Evolutionary conservation across 2,888 invertebrate genomes (phyloP).

Genomic region (Agrilus mali): DNA sequence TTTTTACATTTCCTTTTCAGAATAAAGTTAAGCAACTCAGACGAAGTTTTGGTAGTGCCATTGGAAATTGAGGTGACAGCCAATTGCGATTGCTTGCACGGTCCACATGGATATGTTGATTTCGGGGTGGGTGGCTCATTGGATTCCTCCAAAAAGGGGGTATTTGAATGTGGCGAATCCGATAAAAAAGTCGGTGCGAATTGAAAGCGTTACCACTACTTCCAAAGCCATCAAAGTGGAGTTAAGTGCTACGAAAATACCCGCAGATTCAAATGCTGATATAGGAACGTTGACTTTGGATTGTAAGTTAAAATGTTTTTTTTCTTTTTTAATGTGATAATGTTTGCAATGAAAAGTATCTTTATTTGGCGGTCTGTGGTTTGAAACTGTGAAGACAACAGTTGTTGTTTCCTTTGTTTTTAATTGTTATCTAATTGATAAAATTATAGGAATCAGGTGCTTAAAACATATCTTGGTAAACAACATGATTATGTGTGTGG

Average conservation of each 20-base stretch:
- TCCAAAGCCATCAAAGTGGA: slow-evolving; percentile 55
- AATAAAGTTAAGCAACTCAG: slow-evolving; percentile 56
- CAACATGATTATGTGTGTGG: too few species aligned
- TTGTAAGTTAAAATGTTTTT: slow-evolving; percentile 40
- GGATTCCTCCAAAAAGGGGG: slow-evolving; percentile 47
- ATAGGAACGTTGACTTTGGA: slow-evolving; percentile 58
- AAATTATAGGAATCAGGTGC: too few species aligned
- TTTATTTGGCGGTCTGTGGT: too few species aligned
- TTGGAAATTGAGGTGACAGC: slow-evolving; percentile 69
- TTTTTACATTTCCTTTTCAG: slow-evolving; percentile 28
- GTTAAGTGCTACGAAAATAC: slow-evolving; percentile 51
- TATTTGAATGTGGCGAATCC: slow-evolving; percentile 54
- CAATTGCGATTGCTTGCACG: slow-evolving; percentile 57
- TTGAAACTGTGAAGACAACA: too few species aligned
- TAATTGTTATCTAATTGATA: too few species aligned
- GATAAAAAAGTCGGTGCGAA: slow-evolving; percentile 50
- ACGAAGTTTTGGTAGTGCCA: slow-evolving; percentile 63
- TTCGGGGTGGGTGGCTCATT: slow-evolving; percentile 68
- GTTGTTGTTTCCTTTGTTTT: too few species aligned
- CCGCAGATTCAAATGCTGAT: slow-evolving; percentile 47
- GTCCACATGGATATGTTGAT: slow-evolving; percentile 64
- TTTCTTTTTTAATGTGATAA: neutral
- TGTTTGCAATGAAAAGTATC: too few species aligned
- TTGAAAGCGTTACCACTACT: slow-evolving; percentile 47
- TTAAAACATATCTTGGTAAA: too few species aligned